Percentiles rank a stretch among this genome's conserved stretches.
These are phyloP conservation scores for Rhinogobio ventralis DNA, from an alignment of 2,797 vertebrate genomes.

Conservation along the genomic window DNA sequence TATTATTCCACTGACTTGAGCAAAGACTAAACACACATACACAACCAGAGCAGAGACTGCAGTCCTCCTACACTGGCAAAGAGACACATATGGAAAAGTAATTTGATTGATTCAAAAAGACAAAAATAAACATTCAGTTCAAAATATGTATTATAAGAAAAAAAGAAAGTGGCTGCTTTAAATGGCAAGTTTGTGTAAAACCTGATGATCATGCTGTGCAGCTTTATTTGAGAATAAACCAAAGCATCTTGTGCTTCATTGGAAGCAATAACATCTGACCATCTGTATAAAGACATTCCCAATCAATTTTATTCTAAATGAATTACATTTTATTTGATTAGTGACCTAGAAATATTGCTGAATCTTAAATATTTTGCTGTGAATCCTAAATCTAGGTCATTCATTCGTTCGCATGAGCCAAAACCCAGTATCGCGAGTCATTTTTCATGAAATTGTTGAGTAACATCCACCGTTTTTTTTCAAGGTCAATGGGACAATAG, in stretches of 20 bases:
- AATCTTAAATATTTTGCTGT: not conserved
- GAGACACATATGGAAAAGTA: constrained; percentile 69
- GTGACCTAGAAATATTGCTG: not conserved
- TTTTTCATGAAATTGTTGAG: constrained; percentile 34
- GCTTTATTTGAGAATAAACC: not conserved
- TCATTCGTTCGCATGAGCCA: not conserved
- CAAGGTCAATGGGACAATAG: constrained; percentile 1
- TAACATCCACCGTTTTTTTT: not conserved
- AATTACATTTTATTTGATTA: not conserved
- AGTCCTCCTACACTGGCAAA: not conserved
- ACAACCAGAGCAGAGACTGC: not conserved
- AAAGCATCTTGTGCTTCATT: not conserved
- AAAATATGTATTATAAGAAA: not conserved
- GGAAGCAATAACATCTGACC: not conserved
- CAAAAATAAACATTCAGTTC: constrained; percentile 8
- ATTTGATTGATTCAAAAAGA: constrained; percentile 66
- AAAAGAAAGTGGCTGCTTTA: not conserved
- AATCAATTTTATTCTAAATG: not conserved
- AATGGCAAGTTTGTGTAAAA: not conserved
- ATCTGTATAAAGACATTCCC: not conserved
- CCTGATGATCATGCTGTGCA: not conserved
- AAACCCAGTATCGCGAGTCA: not conserved
- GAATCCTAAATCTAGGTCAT: constrained; percentile 36
- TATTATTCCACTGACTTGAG: constrained; percentile 74
- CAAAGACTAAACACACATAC: constrained; percentile 47